phyloP scores from a whole-genome alignment of 2,888 invertebrate genomes.

The Megamerina dolium region DNA sequence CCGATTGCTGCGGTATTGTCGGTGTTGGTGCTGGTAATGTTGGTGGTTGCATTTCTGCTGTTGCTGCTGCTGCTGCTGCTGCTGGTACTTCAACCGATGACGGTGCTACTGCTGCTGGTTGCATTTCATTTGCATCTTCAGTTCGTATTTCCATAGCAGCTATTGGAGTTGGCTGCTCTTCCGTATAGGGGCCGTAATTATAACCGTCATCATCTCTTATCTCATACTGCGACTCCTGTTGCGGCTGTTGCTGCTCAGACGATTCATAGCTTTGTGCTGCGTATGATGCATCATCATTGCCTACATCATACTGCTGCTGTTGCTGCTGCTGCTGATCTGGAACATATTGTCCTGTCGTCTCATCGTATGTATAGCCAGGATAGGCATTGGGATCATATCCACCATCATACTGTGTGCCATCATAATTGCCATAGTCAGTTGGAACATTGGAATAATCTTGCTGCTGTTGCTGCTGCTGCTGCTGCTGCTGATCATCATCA shows the following conservation, averaged over 20 bases:
- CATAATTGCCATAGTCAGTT: slow-evolving; percentile 45
- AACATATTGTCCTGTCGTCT: slow-evolving; percentile 39
- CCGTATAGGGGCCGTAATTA: neutral
- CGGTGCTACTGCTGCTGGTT: slow-evolving; percentile 6
- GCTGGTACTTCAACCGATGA: slow-evolving; percentile 22
- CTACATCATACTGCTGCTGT: slow-evolving; percentile 25
- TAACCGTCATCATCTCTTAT: slow-evolving; percentile 11
- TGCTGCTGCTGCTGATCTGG: slow-evolving; percentile 36
- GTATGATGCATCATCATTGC: slow-evolving; percentile 17
- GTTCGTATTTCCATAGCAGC: neutral
- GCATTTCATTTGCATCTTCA: neutral
- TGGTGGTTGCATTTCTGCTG: neutral
- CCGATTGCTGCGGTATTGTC: neutral
- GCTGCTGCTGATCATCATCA: slow-evolving; percentile 15
- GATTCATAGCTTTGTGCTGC: slow-evolving; percentile 11
- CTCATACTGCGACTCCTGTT: neutral
- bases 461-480: slow-evolving; percentile 11
- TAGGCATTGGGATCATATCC: slow-evolving; percentile 40
- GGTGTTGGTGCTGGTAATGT: neutral
- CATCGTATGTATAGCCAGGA: slow-evolving; percentile 44
- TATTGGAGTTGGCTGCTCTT: slow-evolving; percentile 3
- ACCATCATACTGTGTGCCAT: slow-evolving; percentile 32
- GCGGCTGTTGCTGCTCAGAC: slow-evolving; percentile 1
- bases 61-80: neutral
- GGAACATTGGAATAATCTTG: slow-evolving; percentile 33